Base-by-base conservation (phyloP, 2,797 vertebrate species). In the Rhyacichthys aspro region DNA sequence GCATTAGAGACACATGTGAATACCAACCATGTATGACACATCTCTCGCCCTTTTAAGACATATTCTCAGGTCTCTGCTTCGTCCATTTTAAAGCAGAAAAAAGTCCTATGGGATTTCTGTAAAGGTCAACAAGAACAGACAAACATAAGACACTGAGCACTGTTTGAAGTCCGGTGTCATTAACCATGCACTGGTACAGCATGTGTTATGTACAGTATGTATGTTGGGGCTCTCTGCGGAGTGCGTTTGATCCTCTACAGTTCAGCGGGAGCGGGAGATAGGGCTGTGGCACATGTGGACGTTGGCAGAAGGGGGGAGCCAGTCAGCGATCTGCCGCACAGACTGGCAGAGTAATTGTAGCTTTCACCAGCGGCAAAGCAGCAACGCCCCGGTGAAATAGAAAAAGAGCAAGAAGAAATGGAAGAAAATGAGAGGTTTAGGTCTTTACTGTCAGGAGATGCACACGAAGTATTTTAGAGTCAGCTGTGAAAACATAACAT, bases 91-190 rank as follows among this genome's bases (percentile, higher is more conserved):
- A 57, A 49, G 41, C 17, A 42, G 38, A 43, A 18, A 9, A 4
- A 48, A 1, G 4, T n/a, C 50, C 55, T 18, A 2, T 9, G 42
- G 60, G 69, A 55, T 16, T 2, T 0, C 5, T 18, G 23, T n/a
- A 46, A 64, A 80, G 63, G 55, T 71, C 53, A 70, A 53, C 17
- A 39, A 7, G 0, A 46, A 63, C 54, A 18, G 38, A 55, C 48
- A 42, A 0, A 2, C 32, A 17, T 14, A 49, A 34, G 34, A 1
- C 6, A 11, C 5, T 2, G 5, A 17, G 15, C 3, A 5, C 28
- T 10, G 43, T 16, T 11, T 14, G 23, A 33, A 15, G 8, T 8
- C n/a, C 28, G 1, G 5, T n/a, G n/a, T 4, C 32, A 33, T 33
- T 47, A 47, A 17, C 9, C 11, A 34, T 4, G 8, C 7, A 15